These are phyloP conservation scores for Psophia crepitans DNA, from an alignment of 2,113 vertebrate genomes.

Conservation along the genomic window DNA sequence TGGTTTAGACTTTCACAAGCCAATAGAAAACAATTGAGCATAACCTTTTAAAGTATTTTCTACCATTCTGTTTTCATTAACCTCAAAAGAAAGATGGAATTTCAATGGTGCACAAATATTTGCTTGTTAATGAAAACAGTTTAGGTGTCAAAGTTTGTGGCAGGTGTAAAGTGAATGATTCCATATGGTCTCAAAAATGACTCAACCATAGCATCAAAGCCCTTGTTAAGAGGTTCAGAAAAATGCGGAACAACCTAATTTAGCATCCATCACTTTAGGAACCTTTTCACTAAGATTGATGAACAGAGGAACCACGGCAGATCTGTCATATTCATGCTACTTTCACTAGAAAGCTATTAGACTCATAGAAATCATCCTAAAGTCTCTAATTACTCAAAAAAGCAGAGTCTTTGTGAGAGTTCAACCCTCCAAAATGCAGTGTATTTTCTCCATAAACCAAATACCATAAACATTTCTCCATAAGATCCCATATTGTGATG, in stretches of 20 bases:
- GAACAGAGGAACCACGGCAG: background rate
- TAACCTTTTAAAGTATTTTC: background rate
- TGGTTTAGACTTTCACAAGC: background rate
- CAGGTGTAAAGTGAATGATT: conserved; percentile 5
- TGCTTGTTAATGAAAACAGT: background rate
- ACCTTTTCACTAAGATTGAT: conserved; percentile 2
- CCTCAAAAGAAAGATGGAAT: background rate
- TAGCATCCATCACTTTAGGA: background rate
- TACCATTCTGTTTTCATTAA: background rate
- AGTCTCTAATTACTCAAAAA: background rate
- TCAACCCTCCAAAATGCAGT: background rate
- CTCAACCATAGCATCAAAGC: background rate
- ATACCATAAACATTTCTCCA: background rate
- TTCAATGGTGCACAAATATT: background rate
- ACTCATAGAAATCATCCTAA: background rate
- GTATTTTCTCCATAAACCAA: background rate
- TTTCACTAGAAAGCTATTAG: background rate
- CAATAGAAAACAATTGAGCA: background rate
- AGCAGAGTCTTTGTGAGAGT: background rate
- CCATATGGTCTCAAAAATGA: conserved; percentile 1
- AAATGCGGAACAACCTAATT: background rate
- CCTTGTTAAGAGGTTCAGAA: background rate
- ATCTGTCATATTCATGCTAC: background rate
- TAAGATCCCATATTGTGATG: background rate
- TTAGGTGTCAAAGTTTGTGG: conserved; percentile 3